A percentile compares a stretch with the other conserved stretches of the same genome.
These are phyloP conservation scores for Pseudococcus longispinus DNA, from an alignment of 2,888 invertebrate genomes.

Conservation along the genomic window DNA sequence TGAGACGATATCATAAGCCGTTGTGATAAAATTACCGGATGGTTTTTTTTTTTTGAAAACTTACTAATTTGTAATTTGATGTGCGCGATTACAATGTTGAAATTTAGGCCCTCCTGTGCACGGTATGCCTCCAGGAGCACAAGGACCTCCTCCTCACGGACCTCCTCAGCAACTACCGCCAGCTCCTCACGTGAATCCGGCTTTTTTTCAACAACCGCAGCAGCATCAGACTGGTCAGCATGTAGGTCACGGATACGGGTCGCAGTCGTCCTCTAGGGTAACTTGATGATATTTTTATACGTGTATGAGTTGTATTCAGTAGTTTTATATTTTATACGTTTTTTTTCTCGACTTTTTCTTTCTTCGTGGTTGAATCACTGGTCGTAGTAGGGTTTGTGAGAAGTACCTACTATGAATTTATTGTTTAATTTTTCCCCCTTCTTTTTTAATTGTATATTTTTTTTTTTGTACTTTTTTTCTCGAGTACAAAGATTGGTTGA, in stretches of 20 bases:
- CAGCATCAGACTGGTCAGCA: slow-evolving; percentile 51
- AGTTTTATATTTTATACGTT: not conserved
- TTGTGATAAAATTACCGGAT: not conserved
- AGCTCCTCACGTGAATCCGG: slow-evolving; percentile 95
- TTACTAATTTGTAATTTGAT: slow-evolving; percentile 46
- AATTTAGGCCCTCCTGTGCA: slow-evolving; percentile 55
- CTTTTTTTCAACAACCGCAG: slow-evolving; percentile 83
- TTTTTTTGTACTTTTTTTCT: not conserved
- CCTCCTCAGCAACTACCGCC: slow-evolving; percentile 70
- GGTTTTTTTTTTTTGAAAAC: not conserved
- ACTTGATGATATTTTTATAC: slow-evolving; percentile 53
- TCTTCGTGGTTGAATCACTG: not conserved
- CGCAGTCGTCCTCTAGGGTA: slow-evolving; percentile 54
- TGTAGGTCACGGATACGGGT: slow-evolving; percentile 50
- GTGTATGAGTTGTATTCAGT: slow-evolving; percentile 5
- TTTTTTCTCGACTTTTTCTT: not conserved
- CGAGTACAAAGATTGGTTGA: not conserved
- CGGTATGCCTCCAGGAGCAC: slow-evolving; percentile 75
- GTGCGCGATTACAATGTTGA: slow-evolving; percentile 45
- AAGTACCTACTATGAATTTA: not conserved
- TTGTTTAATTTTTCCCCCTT: not conserved
- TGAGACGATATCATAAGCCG: not conserved
- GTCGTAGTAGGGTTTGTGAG: not conserved
- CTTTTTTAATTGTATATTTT: slow-evolving; percentile 9
- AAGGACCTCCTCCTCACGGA: slow-evolving; percentile 66